A percentile compares a stretch with the other conserved stretches of the same genome.
Conservation (phyloP, 2,888 invertebrate genomes). For the Chorisops tibialis region DNA sequence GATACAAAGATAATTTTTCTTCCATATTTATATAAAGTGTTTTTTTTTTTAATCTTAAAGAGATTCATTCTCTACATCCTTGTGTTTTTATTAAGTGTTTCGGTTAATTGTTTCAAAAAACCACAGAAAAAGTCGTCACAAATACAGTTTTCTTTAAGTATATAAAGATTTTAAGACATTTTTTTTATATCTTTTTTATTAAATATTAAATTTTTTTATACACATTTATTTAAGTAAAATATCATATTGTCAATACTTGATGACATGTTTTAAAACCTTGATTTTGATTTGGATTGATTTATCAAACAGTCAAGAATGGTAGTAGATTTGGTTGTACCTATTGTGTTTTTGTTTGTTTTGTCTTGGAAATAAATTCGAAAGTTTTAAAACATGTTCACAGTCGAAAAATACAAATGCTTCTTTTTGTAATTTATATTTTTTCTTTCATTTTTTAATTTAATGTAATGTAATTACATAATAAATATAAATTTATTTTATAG, state of each 20-base stretch:
- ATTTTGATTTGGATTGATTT: background rate
- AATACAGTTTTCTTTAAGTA: slow-evolving; percentile 22
- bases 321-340: background rate
- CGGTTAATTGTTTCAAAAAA: slow-evolving; percentile 18
- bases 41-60: slow-evolving; percentile 14
- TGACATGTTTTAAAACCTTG: slow-evolving; percentile 4
- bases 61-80: slow-evolving; percentile 7
- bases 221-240: slow-evolving; percentile 34
- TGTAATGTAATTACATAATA: no score
- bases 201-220: slow-evolving; percentile 25
- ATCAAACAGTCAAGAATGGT: background rate
- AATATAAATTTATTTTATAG: background rate
- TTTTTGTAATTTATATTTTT: background rate
- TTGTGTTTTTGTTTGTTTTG: background rate
- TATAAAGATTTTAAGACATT: slow-evolving; percentile 16
- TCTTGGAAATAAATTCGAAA: slow-evolving; percentile 5
- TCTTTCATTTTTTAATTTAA: no score
- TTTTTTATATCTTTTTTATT: slow-evolving; percentile 50
- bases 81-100: background rate
- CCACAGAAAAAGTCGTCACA: slow-evolving; percentile 25
- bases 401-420: slow-evolving; percentile 21
- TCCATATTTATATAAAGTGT: slow-evolving; percentile 24
- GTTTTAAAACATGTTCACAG: slow-evolving; percentile 8
- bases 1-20: slow-evolving; percentile 33
- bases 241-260: slow-evolving; percentile 27